phyloP scores from a whole-genome alignment of 2,797 vertebrate species.

The Sebastes cheni region DNA sequence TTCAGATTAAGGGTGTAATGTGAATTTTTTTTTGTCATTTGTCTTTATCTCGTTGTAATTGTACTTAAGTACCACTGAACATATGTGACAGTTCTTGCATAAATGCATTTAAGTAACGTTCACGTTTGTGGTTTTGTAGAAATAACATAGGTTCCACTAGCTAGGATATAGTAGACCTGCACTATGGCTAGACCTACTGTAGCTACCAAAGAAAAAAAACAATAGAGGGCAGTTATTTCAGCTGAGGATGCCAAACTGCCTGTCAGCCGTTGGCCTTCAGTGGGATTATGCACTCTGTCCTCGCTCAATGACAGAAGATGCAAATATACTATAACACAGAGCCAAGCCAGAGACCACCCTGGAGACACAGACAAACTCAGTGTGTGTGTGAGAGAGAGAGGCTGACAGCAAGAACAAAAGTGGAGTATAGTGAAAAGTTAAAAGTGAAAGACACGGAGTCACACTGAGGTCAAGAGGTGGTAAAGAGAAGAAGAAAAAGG shows the following conservation, averaged over 20 bases:
- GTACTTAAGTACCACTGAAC: neutral
- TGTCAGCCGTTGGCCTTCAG: slow-evolving; percentile 31
- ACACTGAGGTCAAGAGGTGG: slow-evolving; percentile 7
- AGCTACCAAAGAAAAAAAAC: neutral
- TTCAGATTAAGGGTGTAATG: no score
- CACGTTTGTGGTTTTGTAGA: neutral
- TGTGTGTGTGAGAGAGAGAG: neutral
- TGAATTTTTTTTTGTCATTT: neutral
- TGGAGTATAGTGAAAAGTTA: neutral
- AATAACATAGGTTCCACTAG: neutral
- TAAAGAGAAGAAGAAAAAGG: neutral
- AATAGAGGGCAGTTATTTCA: slow-evolving; percentile 8
- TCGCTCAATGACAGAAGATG: slow-evolving; percentile 50
- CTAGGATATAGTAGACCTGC: neutral
- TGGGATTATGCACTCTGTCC: slow-evolving; percentile 41
- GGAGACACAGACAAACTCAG: slow-evolving; percentile 31
- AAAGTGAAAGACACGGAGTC: slow-evolving; percentile 2
- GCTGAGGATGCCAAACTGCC: slow-evolving; percentile 34
- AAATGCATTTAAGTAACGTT: no score
- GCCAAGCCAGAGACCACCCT: slow-evolving; percentile 34
- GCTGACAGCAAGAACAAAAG: slow-evolving; percentile 11
- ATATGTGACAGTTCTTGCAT: neutral
- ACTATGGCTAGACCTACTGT: neutral
- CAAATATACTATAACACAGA: slow-evolving; percentile 33
- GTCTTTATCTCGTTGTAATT: neutral